A percentile compares a stretch with the other conserved stretches of the same genome.
These are phyloP conservation scores for Drosophila albomicans DNA, from an alignment of 1,140 invertebrate genomes.

Conservation along the genomic window DNA sequence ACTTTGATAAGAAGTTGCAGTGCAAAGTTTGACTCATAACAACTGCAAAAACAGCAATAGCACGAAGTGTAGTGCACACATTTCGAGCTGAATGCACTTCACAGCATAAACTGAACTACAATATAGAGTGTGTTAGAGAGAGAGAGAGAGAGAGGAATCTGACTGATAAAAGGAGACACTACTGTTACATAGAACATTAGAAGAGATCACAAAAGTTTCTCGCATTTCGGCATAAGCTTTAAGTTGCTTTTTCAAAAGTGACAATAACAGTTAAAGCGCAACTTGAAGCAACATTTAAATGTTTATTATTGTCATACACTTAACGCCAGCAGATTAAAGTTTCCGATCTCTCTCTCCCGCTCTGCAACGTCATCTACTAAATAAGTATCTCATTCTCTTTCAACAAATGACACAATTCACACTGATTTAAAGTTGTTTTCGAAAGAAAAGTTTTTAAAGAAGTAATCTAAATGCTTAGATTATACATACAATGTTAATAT, in stretches of 20 bases:
- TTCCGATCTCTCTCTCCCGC: neutral
- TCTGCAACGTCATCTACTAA: too few relatives aligned
- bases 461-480: too few relatives aligned
- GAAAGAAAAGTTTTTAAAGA: neutral
- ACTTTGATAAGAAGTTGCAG: slow-evolving; percentile 39
- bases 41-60: slow-evolving; percentile 5
- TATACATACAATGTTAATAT: too few relatives aligned
- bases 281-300: slow-evolving; percentile 15
- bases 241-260: slow-evolving; percentile 1
- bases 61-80: slow-evolving; percentile 21
- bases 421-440: neutral
- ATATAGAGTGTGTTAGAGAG: neutral
- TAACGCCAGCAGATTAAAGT: neutral
- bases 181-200: slow-evolving; percentile 3
- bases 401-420: too few relatives aligned
- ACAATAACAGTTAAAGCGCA: slow-evolving; percentile 10
- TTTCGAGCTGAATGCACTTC: slow-evolving; percentile 39
- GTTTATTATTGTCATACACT: slow-evolving; percentile 6
- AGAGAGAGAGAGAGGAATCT: neutral
- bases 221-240: slow-evolving; percentile 12
- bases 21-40: slow-evolving; percentile 27
- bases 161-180: neutral
- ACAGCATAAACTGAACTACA: slow-evolving; percentile 4
- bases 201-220: slow-evolving; percentile 15
- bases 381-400: too few relatives aligned